These are phyloP conservation scores for Perccottus glenii DNA, from an alignment of 2,113 vertebrate genomes.

Conservation along the genomic window DNA sequence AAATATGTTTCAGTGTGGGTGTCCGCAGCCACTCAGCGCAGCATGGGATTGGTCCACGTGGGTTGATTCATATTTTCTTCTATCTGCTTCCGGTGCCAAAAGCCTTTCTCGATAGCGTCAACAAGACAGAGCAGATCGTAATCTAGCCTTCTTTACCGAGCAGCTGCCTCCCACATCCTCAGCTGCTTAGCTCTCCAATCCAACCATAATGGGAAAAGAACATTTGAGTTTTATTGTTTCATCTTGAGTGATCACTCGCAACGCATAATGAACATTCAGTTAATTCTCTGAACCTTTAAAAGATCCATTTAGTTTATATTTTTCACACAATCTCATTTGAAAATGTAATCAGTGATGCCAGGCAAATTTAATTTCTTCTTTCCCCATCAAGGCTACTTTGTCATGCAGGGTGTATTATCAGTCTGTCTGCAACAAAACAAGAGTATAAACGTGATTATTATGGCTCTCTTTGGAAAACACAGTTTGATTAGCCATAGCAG, in stretches of 20 bases:
- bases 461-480: slow-evolving; percentile 10
- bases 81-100: slow-evolving; percentile 15
- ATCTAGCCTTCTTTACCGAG: slow-evolving; percentile 44
- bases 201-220: slow-evolving; percentile 23
- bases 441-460: slow-evolving; percentile 7
- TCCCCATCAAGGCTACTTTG: slow-evolving; percentile 7
- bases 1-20: slow-evolving; percentile 5
- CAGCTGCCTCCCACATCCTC: slow-evolving; percentile 64
- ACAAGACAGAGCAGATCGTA: slow-evolving; percentile 49
- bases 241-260: slow-evolving; percentile 31
- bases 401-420: slow-evolving; percentile 2
- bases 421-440: background rate
- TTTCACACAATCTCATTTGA: slow-evolving; percentile 12
- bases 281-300: slow-evolving; percentile 26
- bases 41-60: slow-evolving; percentile 16
- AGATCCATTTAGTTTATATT: slow-evolving; percentile 14
- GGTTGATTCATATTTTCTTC: slow-evolving; percentile 39
- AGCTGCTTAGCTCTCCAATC: slow-evolving; percentile 54
- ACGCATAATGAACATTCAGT: slow-evolving; percentile 25
- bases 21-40: slow-evolving; percentile 3
- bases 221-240: slow-evolving; percentile 38
- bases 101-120: slow-evolving; percentile 39
- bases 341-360: slow-evolving; percentile 11
- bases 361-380: slow-evolving; percentile 5
- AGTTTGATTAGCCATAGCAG: slow-evolving; percentile 5